phyloP scores from a whole-genome alignment of 2,113 vertebrate species.

The Centropristis striata region DNA sequence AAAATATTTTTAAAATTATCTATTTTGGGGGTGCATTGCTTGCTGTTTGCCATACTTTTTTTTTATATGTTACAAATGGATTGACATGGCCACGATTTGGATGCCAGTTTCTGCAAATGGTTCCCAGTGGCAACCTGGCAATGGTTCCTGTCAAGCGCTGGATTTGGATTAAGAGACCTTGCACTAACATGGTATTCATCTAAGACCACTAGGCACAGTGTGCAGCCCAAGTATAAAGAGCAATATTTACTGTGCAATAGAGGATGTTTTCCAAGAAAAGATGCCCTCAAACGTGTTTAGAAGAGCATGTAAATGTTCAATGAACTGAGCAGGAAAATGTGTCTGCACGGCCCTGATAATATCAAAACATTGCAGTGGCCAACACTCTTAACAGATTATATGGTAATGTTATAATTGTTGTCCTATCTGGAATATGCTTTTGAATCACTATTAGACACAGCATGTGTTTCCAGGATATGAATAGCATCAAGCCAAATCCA shows the following conservation, averaged over 20 bases:
- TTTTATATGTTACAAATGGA: too few relatives aligned
- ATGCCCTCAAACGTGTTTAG: slow-evolving; percentile 11
- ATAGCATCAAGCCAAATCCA: slow-evolving; percentile 17
- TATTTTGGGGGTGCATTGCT: too few relatives aligned
- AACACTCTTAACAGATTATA: slow-evolving; percentile 17
- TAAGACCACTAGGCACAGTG: neutral
- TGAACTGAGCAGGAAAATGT: slow-evolving; percentile 18
- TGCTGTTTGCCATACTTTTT: too few relatives aligned
- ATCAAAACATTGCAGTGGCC: slow-evolving; percentile 18
- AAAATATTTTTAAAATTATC: too few relatives aligned
- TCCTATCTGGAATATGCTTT: slow-evolving; percentile 18
- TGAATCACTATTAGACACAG: neutral
- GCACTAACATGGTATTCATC: neutral
- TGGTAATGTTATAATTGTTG: slow-evolving; percentile 12
- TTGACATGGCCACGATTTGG: too few relatives aligned
- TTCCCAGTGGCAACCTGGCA: too few relatives aligned
- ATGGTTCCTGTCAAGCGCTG: too few relatives aligned
- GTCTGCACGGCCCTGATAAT: neutral
- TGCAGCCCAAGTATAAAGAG: neutral
- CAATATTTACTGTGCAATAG: neutral
- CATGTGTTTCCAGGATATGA: slow-evolving; percentile 17
- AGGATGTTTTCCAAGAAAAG: neutral
- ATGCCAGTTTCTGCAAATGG: too few relatives aligned
- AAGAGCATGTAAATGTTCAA: slow-evolving; percentile 14
- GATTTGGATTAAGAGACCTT: too few relatives aligned